Evolutionary conservation across 2,797 vertebrate genomes (phyloP).

Genomic region (Tiaroga cobitis): DNA sequence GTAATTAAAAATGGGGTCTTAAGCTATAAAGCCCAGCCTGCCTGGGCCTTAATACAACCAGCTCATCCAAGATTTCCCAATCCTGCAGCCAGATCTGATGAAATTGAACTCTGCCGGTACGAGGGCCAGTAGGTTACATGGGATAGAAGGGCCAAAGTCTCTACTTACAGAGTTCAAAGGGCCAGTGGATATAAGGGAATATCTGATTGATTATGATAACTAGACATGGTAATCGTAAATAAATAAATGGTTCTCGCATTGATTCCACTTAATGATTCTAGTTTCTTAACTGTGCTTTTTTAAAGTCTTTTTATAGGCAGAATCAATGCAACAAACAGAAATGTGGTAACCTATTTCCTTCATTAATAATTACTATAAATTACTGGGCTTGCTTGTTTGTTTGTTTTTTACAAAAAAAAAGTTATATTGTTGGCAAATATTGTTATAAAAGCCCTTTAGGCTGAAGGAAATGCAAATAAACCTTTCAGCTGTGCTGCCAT

Average conservation of each 20-base stretch:
- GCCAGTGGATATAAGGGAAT: background rate
- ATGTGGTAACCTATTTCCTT: background rate
- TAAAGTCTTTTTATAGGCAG: too few species aligned
- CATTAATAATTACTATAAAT: background rate
- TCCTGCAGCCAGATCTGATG: constrained; percentile 38
- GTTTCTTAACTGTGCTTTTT: background rate
- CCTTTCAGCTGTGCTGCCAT: too few species aligned
- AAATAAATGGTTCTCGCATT: background rate
- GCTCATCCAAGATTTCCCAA: constrained; percentile 49
- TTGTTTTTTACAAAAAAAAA: too few species aligned
- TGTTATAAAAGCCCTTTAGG: background rate
- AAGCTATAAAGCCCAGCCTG: constrained; percentile 67
- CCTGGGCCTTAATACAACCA: constrained; percentile 41
- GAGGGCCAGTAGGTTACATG: constrained; percentile 23
- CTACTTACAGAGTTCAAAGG: background rate
- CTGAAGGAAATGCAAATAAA: background rate
- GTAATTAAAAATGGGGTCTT: constrained; percentile 77
- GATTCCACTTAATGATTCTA: background rate
- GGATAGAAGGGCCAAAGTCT: background rate
- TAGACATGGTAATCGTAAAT: background rate
- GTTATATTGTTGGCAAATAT: background rate
- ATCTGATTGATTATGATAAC: background rate
- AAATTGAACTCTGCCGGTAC: constrained; percentile 34
- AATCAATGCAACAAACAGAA: background rate
- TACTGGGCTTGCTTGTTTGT: background rate